Conservation (phyloP, 2,113 vertebrate genomes). For the Vulpes vulpes region DNA sequence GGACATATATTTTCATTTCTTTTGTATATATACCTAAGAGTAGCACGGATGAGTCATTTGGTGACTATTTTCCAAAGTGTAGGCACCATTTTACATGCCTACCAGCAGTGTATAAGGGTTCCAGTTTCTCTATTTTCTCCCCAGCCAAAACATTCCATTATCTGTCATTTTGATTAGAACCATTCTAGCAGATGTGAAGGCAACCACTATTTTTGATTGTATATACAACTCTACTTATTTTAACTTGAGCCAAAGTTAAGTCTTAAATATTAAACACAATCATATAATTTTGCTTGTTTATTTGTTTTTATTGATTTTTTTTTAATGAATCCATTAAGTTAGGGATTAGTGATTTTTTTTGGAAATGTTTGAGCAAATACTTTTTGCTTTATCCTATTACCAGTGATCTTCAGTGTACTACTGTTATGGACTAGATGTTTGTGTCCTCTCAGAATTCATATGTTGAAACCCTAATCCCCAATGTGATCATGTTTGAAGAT, state of each 20-base stretch:
- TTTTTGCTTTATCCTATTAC: not conserved
- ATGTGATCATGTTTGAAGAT: not conserved
- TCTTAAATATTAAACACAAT: not conserved
- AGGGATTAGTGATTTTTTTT: not conserved
- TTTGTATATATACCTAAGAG: not conserved
- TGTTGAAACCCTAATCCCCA: not conserved
- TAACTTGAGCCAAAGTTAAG: not conserved
- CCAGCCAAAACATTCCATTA: not conserved
- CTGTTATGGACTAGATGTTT: not conserved
- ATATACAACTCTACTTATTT: not conserved
- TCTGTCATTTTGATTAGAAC: not conserved
- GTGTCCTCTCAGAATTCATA: not conserved
- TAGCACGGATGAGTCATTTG: not conserved
- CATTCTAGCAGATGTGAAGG: not conserved
- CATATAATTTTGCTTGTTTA: not conserved
- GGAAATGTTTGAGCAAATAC: not conserved
- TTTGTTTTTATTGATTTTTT: not conserved
- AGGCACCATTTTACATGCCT: not conserved
- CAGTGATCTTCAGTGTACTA: not conserved
- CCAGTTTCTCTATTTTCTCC: not conserved
- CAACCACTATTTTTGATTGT: not conserved
- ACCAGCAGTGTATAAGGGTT: not conserved
- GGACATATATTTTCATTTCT: not conserved
- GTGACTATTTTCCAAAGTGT: not conserved
- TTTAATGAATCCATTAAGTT: not conserved